Evolutionary conservation across 2,113 vertebrate species (phyloP).

Genomic region (Nannobrachium achirus): DNA sequence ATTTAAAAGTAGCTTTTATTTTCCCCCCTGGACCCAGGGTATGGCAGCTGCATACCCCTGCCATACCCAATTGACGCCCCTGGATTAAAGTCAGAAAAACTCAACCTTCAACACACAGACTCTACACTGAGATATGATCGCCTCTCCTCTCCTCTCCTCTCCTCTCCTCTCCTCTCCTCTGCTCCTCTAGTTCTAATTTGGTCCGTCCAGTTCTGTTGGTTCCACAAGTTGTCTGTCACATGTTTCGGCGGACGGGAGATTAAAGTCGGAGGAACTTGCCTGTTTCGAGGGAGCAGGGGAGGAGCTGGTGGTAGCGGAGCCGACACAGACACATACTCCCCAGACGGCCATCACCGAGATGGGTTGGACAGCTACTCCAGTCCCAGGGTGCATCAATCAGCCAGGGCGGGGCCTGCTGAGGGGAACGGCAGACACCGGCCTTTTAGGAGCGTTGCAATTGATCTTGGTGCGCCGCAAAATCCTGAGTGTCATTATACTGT

Average conservation of each 20-base stretch:
- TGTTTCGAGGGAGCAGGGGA: neutral
- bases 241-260: constrained; percentile 19
- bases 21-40: no score
- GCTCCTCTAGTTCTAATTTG: neutral
- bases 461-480: neutral
- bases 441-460: neutral
- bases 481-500: no score
- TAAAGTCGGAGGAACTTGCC: neutral
- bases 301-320: constrained; percentile 14
- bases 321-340: constrained; percentile 17
- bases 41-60: no score
- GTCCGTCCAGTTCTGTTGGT: neutral
- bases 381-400: constrained; percentile 46
- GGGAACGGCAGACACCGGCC: constrained; percentile 4
- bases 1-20: no score
- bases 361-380: constrained; percentile 40
- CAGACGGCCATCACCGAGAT: constrained; percentile 39
- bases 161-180: neutral
- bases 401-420: neutral
- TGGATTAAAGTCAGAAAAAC: no score
- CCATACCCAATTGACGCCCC: no score
- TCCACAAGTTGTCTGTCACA: neutral
- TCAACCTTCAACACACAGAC: no score
- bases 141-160: no score
- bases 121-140: no score